These are phyloP conservation scores for Nymphicus hollandicus DNA, from an alignment of 2,113 vertebrate genomes.

Conservation along the genomic window DNA sequence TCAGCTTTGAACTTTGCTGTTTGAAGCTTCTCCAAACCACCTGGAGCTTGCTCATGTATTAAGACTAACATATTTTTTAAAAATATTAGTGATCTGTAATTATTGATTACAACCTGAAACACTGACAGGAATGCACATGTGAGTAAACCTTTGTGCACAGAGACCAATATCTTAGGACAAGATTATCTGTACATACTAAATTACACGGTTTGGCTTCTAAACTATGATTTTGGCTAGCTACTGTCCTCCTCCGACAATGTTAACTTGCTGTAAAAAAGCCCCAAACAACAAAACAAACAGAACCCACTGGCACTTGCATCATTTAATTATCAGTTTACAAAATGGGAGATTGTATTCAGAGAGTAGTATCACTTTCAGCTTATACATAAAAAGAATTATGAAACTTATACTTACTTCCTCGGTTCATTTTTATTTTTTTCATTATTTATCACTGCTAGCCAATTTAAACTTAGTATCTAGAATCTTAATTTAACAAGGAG, in stretches of 20 bases:
- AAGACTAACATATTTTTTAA: background rate
- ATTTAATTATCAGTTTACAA: background rate
- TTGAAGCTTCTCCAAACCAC: constrained; percentile 31
- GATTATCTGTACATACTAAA: background rate
- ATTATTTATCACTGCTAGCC: background rate
- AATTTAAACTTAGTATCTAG: background rate
- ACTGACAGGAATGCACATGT: background rate
- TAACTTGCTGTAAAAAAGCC: background rate
- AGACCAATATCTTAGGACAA: background rate
- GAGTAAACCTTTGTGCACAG: background rate
- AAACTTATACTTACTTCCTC: background rate
- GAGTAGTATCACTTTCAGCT: background rate
- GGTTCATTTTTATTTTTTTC: background rate
- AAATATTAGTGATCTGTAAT: background rate
- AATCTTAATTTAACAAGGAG: constrained; percentile 40
- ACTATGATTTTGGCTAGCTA: background rate
- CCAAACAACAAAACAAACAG: background rate
- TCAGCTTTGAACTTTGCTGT: constrained; percentile 25
- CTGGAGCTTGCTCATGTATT: background rate
- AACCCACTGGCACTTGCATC: background rate
- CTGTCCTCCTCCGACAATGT: background rate
- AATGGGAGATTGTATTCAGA: background rate
- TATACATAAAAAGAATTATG: background rate
- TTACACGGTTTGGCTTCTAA: background rate
- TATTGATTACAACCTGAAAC: background rate